phyloP scores from a whole-genome alignment of 2,888 invertebrate genomes.

The Ornithoptera alexandrae region DNA sequence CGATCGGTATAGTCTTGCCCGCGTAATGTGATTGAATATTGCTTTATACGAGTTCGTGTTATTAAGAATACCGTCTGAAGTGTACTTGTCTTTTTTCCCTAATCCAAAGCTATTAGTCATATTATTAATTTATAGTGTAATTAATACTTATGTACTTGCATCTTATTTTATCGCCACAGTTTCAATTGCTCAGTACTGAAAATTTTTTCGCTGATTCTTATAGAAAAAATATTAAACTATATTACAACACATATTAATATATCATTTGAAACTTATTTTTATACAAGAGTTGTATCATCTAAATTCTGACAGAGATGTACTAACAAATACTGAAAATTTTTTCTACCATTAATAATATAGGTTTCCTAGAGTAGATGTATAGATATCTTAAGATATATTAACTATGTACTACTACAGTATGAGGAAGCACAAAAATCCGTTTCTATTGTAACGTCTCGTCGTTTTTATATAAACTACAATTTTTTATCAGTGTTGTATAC shows the following conservation, averaged over 20 bases:
- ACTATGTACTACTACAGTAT: conserved; percentile 40
- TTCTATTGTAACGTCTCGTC: conserved; percentile 57
- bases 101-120: conserved; percentile 54
- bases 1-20: conserved; percentile 55
- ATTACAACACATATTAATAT: conserved; percentile 1
- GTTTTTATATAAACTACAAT: conserved; percentile 43
- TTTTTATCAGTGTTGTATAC: conserved; percentile 62
- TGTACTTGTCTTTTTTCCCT: conserved; percentile 33
- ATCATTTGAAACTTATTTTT: conserved; percentile 27
- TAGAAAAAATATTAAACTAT: too few species aligned
- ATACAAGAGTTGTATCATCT: neutral
- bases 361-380: conserved; percentile 28
- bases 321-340: conserved; percentile 47
- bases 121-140: conserved; percentile 20
- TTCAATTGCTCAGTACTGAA: conserved; percentile 6
- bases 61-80: conserved; percentile 18
- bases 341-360: conserved; percentile 50
- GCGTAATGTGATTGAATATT: conserved; percentile 47
- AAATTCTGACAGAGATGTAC: conserved; percentile 30
- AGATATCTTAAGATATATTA: conserved; percentile 29
- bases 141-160: conserved; percentile 39
- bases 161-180: conserved; percentile 15
- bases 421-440: conserved; percentile 67
- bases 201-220: too few species aligned
- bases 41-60: conserved; percentile 31